Evolutionary conservation across 2,797 vertebrate genomes (phyloP).

Genomic region (Tapera naevia): DNA sequence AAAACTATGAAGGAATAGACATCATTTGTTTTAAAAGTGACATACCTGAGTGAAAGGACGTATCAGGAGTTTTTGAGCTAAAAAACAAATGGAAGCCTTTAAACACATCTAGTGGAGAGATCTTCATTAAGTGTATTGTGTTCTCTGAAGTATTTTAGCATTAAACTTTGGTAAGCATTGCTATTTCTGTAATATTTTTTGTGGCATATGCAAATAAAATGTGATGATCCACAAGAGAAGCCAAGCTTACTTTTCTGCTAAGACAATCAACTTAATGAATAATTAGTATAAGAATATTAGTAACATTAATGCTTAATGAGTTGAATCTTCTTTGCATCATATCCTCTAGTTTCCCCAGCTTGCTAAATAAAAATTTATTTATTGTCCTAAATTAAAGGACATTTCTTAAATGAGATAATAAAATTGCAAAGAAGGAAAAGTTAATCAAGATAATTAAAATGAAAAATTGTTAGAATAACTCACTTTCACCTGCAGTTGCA

Average conservation of each 20-base stretch:
- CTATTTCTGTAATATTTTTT: neutral
- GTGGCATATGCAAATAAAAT: constrained; percentile 2
- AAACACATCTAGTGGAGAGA: neutral
- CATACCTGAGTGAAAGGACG: neutral
- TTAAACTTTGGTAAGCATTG: constrained; percentile 13
- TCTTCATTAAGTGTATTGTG: neutral
- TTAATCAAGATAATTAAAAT: constrained; percentile 72
- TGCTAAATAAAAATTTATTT: constrained; percentile 73
- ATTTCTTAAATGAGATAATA: constrained; percentile 65
- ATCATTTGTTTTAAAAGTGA: neutral
- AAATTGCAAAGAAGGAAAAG: constrained; percentile 52
- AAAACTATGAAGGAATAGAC: neutral
- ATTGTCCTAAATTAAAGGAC: constrained; percentile 58
- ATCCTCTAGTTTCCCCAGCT: constrained; percentile 36
- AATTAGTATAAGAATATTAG: constrained; percentile 54
- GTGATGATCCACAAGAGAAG: constrained; percentile 28
- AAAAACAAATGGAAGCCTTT: neutral
- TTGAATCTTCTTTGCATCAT: constrained; percentile 34
- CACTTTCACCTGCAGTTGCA: constrained; percentile 43
- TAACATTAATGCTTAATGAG: constrained; percentile 68
- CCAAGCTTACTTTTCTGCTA: constrained; percentile 13
- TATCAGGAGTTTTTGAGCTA: neutral
- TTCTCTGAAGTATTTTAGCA: neutral
- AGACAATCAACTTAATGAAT: constrained; percentile 55
- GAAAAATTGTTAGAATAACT: constrained; percentile 67